These are phyloP conservation scores for Papilio aristodemus DNA, from an alignment of 1,140 invertebrate genomes.

Conservation along the genomic window DNA sequence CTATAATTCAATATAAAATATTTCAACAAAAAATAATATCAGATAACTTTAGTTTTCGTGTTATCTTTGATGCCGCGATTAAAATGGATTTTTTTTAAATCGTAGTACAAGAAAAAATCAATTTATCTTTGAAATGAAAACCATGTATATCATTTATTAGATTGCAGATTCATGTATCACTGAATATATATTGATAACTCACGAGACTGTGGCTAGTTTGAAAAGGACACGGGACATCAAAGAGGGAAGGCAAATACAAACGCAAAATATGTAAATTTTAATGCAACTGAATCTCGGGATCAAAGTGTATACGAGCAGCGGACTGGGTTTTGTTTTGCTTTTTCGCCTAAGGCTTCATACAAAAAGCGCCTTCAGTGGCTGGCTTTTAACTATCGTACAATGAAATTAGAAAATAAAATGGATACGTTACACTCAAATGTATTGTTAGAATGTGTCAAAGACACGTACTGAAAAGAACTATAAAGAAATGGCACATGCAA, in stretches of 20 bases:
- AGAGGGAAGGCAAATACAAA: slow-evolving; percentile 50
- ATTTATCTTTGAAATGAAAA: too few species aligned
- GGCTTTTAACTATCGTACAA: not conserved
- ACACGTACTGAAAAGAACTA: too few species aligned
- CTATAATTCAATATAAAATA: too few species aligned
- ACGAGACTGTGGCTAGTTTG: slow-evolving; percentile 30
- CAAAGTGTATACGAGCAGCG: slow-evolving; percentile 45
- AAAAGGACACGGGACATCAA: slow-evolving; percentile 50
- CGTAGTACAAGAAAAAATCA: too few species aligned
- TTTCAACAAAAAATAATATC: too few species aligned
- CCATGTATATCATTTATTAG: slow-evolving; percentile 1
- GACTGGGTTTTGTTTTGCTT: slow-evolving; percentile 57
- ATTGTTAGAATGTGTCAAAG: slow-evolving; percentile 12
- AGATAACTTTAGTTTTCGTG: too few species aligned
- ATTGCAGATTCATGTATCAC: not conserved
- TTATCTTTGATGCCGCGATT: too few species aligned
- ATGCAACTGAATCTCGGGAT: slow-evolving; percentile 49
- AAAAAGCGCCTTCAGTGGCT: not conserved
- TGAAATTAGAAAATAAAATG: not conserved
- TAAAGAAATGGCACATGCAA: too few species aligned
- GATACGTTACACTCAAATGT: not conserved
- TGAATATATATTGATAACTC: slow-evolving; percentile 16
- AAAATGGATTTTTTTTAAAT: too few species aligned
- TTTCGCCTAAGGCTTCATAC: not conserved
- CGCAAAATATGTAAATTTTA: slow-evolving; percentile 62